A percentile compares a stretch with the other conserved stretches of the same genome.
These are phyloP conservation scores for Grallaria varia DNA, from an alignment of 2,113 vertebrate species.

Conservation along the genomic window DNA sequence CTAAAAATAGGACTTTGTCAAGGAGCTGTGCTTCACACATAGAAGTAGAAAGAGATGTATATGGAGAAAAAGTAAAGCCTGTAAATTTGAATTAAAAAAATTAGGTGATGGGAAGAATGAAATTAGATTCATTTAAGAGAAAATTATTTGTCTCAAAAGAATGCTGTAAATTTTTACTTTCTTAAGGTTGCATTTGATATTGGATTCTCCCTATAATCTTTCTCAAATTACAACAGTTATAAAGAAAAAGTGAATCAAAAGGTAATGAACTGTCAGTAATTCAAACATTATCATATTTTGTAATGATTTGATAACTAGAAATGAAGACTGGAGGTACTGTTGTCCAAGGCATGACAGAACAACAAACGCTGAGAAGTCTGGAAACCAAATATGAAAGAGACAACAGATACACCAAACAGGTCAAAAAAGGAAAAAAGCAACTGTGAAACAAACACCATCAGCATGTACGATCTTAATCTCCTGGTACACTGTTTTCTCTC, in stretches of 20 bases:
- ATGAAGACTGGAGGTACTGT: not conserved
- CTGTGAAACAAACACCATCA: not conserved
- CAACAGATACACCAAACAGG: not conserved
- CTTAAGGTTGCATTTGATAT: not conserved
- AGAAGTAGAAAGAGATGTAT: not conserved
- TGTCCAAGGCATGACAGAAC: not conserved
- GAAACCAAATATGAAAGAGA: not conserved
- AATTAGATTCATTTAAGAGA: not conserved
- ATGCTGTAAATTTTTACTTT: not conserved
- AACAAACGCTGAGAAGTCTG: not conserved
- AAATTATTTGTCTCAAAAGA: not conserved
- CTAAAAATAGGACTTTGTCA: not conserved
- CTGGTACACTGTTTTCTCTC: not conserved
- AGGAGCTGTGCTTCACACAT: not conserved
- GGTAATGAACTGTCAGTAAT: not conserved
- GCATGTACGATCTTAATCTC: not conserved
- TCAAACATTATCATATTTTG: not conserved
- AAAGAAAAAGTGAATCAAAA: not conserved
- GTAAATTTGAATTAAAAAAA: not conserved
- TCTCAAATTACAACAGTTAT: not conserved
- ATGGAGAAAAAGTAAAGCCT: not conserved
- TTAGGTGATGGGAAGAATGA: not conserved
- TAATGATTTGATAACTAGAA: not conserved
- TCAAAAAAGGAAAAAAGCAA: not conserved
- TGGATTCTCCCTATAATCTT: not conserved